Conservation (phyloP, 2,113 vertebrate genomes). For the Gnathonemus echidnorhynchus region DNA sequence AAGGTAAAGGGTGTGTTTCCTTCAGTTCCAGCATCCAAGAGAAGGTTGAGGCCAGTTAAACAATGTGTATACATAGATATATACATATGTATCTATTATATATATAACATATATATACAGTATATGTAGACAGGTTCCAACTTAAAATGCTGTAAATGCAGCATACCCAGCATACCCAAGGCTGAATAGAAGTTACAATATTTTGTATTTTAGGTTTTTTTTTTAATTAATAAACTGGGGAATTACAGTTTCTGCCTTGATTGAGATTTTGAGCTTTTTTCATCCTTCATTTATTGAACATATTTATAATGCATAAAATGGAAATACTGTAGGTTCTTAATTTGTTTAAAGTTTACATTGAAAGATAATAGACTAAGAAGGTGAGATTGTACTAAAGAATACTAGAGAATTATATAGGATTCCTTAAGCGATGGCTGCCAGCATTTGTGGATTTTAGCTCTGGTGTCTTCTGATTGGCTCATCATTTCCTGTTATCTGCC, state of each 20-base stretch:
- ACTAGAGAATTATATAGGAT: neutral
- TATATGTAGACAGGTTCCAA: neutral
- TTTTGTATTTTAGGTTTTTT: neutral
- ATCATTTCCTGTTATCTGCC: constrained; percentile 32
- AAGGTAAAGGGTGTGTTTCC: neutral
- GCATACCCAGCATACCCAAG: neutral
- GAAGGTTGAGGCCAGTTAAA: neutral
- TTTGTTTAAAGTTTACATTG: neutral
- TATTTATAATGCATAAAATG: neutral
- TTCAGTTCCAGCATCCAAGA: neutral
- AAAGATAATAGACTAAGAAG: neutral
- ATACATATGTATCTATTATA: neutral
- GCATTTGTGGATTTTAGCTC: neutral
- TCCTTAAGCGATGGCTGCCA: neutral
- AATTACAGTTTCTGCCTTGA: neutral
- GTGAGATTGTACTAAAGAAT: neutral
- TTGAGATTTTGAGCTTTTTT: neutral
- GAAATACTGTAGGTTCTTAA: neutral
- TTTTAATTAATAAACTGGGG: neutral
- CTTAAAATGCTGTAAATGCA: neutral
- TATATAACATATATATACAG: neutral
- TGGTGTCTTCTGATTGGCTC: neutral
- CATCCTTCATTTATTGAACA: neutral
- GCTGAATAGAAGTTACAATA: neutral
- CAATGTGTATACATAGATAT: neutral